Evolutionary conservation across 2,888 invertebrate species (phyloP).

Genomic region (Criorhina ranunculi): DNA sequence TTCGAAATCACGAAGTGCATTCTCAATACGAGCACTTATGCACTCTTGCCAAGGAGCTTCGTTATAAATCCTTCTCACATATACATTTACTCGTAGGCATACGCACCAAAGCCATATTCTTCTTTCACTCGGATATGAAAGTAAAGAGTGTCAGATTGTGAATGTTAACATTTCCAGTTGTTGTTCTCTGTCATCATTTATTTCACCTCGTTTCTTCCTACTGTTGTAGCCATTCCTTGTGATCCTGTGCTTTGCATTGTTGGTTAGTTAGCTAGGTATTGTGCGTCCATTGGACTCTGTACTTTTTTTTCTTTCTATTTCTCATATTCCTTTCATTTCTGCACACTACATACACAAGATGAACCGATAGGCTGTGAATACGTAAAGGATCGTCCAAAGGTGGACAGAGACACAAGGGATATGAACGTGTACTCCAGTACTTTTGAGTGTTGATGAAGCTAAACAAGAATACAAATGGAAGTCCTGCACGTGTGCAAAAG

Average conservation of each 20-base stretch:
- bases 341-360: conserved; percentile 5
- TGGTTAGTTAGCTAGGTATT: conserved; percentile 41
- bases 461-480: conserved; percentile 5
- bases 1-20: no score
- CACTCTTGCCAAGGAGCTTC: not conserved
- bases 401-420: not conserved
- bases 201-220: conserved; percentile 20
- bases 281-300: conserved; percentile 27
- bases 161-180: conserved; percentile 30
- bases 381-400: not conserved
- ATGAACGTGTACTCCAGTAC: not conserved
- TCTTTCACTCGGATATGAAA: not conserved
- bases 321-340: conserved; percentile 6
- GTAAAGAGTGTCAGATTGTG: conserved; percentile 32
- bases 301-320: not conserved
- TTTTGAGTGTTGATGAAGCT: not conserved
- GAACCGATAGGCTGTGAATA: not conserved
- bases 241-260: conserved; percentile 32
- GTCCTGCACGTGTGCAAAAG: conserved; percentile 10
- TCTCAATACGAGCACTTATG: no score
- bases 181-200: conserved; percentile 22
- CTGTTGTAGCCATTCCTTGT: conserved; percentile 3
- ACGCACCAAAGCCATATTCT: conserved; percentile 2
- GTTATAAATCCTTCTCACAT: not conserved
- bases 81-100: not conserved